Conservation (phyloP, 2,113 vertebrate genomes). For the Corydoras maculifer region DNA sequence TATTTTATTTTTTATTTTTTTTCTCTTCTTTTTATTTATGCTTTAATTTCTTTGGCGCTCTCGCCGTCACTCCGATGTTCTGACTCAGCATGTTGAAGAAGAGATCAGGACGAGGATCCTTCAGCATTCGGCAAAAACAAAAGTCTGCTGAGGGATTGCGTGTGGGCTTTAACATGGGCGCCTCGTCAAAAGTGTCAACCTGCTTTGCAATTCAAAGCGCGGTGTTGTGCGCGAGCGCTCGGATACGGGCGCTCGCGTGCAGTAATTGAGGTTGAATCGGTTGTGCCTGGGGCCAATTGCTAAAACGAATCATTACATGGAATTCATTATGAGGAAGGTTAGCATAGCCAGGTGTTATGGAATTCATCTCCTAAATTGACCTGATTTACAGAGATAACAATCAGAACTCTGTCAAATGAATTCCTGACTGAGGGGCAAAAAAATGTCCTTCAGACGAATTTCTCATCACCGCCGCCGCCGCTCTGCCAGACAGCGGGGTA, state of each 20-base stretch:
- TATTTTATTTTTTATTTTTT: neutral
- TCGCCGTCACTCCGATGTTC: neutral
- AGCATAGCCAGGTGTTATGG: slow-evolving; percentile 65
- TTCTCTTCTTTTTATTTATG: neutral
- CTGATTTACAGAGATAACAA: slow-evolving; percentile 66
- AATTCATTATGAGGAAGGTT: slow-evolving; percentile 67
- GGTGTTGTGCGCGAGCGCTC: slow-evolving; percentile 63
- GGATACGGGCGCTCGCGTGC: slow-evolving; percentile 50
- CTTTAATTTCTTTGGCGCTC: neutral
- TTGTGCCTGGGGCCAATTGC: slow-evolving; percentile 67
- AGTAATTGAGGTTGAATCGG: slow-evolving; percentile 74
- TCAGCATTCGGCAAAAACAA: neutral
- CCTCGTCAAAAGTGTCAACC: slow-evolving; percentile 29
- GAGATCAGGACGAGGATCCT: neutral
- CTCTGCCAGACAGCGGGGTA: slow-evolving; percentile 10
- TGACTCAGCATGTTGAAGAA: neutral
- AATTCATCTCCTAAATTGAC: slow-evolving; percentile 69
- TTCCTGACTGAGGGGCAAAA: slow-evolving; percentile 42
- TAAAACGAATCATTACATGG: slow-evolving; percentile 72
- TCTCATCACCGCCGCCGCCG: neutral
- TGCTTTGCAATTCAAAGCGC: slow-evolving; percentile 47
- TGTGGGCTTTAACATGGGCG: neutral
- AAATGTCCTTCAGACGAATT: slow-evolving; percentile 31
- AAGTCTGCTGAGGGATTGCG: neutral
- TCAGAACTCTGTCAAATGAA: slow-evolving; percentile 61